Percentiles rank a stretch among this genome's conserved stretches.
Conservation (phyloP, 2,888 invertebrate species). For the Hirtodrosophila trivittata region DNA sequence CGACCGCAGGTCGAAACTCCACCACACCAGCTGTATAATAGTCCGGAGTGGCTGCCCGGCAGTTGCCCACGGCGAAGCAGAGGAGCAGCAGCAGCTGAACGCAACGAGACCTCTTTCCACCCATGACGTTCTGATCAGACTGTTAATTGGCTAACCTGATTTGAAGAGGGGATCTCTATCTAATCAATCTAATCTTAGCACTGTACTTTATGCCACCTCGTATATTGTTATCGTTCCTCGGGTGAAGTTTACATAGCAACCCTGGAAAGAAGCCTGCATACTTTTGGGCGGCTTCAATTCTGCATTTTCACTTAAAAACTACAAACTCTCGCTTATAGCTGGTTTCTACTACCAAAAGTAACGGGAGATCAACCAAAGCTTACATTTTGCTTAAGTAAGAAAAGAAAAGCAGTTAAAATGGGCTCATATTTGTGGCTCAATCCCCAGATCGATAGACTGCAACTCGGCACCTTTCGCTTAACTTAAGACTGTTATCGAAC, state of each 20-base stretch:
- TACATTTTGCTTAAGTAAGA: too few species aligned
- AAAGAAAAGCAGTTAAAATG: too few species aligned
- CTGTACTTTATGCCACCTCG: slow-evolving; percentile 2
- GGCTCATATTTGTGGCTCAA: too few species aligned
- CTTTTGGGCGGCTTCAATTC: slow-evolving; percentile 21
- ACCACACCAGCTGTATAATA: slow-evolving; percentile 87
- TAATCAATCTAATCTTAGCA: slow-evolving; percentile 26
- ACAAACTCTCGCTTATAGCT: too few species aligned
- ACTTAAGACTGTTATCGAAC: too few species aligned
- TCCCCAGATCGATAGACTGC: too few species aligned
- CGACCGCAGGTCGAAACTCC: slow-evolving; percentile 85
- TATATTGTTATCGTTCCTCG: slow-evolving; percentile 13
- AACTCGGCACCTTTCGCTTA: too few species aligned
- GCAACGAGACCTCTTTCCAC: slow-evolving; percentile 21
- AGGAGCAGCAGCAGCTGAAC: slow-evolving; percentile 8
- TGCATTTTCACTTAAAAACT: background rate
- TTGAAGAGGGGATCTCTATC: slow-evolving; percentile 20
- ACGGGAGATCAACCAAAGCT: too few species aligned
- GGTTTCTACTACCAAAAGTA: too few species aligned
- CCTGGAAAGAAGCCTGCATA: slow-evolving; percentile 12
- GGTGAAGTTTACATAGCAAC: background rate
- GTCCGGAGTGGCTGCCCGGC: background rate
- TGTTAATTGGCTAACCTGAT: background rate
- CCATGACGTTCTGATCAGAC: slow-evolving; percentile 31
- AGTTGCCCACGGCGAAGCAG: background rate